Conservation (phyloP, 2,113 vertebrate genomes). For the Campylomormyrus numenius region DNA sequence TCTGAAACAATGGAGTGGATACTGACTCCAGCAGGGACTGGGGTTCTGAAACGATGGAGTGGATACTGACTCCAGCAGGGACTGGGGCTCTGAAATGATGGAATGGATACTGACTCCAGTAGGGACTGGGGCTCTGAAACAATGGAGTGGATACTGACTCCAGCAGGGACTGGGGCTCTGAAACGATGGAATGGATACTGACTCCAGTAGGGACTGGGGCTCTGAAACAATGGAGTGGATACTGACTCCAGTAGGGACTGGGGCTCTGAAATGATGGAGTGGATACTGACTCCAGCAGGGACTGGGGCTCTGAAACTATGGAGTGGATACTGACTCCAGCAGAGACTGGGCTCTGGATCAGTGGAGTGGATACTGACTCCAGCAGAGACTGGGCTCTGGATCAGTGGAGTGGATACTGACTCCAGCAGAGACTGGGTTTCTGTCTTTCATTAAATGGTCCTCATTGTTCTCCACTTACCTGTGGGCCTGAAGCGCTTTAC, state of each 20-base stretch:
- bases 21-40: no score
- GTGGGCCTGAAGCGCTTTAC: neutral
- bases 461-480: neutral
- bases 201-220: neutral
- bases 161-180: neutral
- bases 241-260: neutral
- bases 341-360: neutral
- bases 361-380: neutral
- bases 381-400: neutral
- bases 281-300: no score
- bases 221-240: neutral
- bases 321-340: neutral
- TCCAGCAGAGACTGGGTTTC: neutral
- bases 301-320: neutral
- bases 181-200: no score
- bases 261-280: neutral
- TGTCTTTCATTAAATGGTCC: neutral
- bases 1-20: neutral
- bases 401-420: neutral
- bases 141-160: neutral
- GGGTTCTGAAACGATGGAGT: neutral
- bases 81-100: neutral
- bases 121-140: neutral
- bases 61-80: neutral
- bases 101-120: neutral